These are phyloP conservation scores for Poeciliopsis retropinna DNA, from an alignment of 2,113 vertebrate genomes.

Conservation along the genomic window DNA sequence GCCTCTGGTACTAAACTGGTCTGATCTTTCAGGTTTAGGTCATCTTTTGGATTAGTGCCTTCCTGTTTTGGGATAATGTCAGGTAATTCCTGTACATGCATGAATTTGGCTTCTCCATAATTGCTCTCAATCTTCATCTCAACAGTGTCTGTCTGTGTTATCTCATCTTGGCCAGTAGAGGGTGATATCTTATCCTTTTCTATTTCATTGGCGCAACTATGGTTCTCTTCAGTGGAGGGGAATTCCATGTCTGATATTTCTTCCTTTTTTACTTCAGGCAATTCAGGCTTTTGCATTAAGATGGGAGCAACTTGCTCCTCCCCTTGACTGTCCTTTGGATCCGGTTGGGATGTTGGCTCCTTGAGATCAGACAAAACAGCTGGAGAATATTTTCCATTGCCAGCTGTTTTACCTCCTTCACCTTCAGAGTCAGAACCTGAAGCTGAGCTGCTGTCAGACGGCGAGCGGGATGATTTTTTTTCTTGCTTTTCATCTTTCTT, in stretches of 20 bases:
- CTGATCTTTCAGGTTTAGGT: slow-evolving; percentile 64
- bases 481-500: slow-evolving; percentile 79
- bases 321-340: slow-evolving; percentile 51
- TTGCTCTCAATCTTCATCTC: slow-evolving; percentile 44
- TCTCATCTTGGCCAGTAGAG: slow-evolving; percentile 44
- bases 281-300: slow-evolving; percentile 43
- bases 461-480: slow-evolving; percentile 82
- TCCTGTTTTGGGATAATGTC: slow-evolving; percentile 82
- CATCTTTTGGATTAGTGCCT: slow-evolving; percentile 69
- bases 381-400: slow-evolving; percentile 51
- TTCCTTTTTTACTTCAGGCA: slow-evolving; percentile 48
- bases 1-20: slow-evolving; percentile 66
- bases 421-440: slow-evolving; percentile 80
- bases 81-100: slow-evolving; percentile 76
- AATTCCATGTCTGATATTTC: slow-evolving; percentile 37
- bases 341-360: slow-evolving; percentile 56
- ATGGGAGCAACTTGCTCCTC: slow-evolving; percentile 47
- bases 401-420: slow-evolving; percentile 62
- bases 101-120: slow-evolving; percentile 63
- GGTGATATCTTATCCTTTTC: slow-evolving; percentile 42
- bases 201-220: slow-evolving; percentile 38
- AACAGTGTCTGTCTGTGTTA: slow-evolving; percentile 25
- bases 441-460: slow-evolving; percentile 78
- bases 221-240: slow-evolving; percentile 20
- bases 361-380: slow-evolving; percentile 46